Evolutionary conservation across 2,797 vertebrate species (phyloP), one percentile per base, ranked within the genome.

Genomic region (Sebastes matsubarae): DNA sequence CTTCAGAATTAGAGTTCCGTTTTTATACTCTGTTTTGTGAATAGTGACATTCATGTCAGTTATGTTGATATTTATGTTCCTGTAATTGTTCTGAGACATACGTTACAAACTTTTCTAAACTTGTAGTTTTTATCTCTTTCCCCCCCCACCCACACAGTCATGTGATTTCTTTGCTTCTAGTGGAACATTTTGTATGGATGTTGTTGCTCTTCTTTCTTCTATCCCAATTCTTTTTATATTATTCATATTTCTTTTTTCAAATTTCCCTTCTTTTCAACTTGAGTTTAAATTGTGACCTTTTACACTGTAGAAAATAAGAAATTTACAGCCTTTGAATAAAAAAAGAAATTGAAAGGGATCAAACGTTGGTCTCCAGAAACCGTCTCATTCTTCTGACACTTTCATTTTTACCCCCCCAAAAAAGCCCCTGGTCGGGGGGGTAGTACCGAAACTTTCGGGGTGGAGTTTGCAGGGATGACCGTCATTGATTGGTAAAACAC

Each of bases 271-370:
- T 77, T 85, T 83, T 82, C 25, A 82, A 76, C 75, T 85, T 88
- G 4, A 79, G 86, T 93, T 91, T 57, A 70, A 85, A 84, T 80
- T 88, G 89, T 95, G 93, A 95, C 92, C 93, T 95, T 95, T 95
- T 95, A 94, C 94, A 96, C 93, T 93, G 94, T 96, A 93, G 72
- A 93, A 85, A 85, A 87, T 75, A 89, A 80, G 9, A 77, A 79
- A 80, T 93, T 77, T 87, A 89, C 91, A 91, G 81, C 84, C 73
- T 95, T 96, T 93, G 80, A 95, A 95, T 87, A 89, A 92, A 83
- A 79, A 75, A 71, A 82, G 79, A 55, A 1, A 55, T 58, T 69
- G n/a, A 80, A 87, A 83, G 22, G 18, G 75, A 81, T 87, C 58
- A 67, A 81, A 83, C 58, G 59, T 27, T 25, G 64, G n/a, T 67